A percentile compares a stretch with the other conserved stretches of the same genome.
Evolutionary conservation across 2,797 vertebrate genomes (phyloP).

Genomic region (Siniperca scherzeri): DNA sequence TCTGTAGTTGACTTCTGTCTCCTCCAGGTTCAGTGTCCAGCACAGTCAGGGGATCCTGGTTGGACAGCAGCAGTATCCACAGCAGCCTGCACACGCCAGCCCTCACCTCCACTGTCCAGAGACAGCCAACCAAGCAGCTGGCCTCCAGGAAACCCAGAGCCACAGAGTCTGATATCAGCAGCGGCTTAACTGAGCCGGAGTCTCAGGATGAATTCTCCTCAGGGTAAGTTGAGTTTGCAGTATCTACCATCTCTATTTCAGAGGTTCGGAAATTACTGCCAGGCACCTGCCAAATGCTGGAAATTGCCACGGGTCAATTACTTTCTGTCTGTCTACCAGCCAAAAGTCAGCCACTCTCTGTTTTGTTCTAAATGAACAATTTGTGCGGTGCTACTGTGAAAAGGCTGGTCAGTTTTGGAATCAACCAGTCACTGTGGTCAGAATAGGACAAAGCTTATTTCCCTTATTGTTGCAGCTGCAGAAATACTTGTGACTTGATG

Average conservation of each 20-base stretch:
- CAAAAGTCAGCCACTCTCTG: background rate
- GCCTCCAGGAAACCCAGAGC: slow-evolving; percentile 9
- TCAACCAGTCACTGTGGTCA: background rate
- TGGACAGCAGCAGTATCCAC: slow-evolving; percentile 73
- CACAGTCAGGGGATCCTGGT: slow-evolving; percentile 32
- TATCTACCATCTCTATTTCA: slow-evolving; percentile 11
- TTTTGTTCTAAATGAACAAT: slow-evolving; percentile 15
- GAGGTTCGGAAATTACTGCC: slow-evolving; percentile 4
- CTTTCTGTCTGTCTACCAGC: slow-evolving; percentile 4
- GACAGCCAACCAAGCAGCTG: slow-evolving; percentile 16
- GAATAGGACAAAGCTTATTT: background rate
- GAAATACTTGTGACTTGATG: background rate
- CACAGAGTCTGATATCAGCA: slow-evolving; percentile 23
- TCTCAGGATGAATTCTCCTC: slow-evolving; percentile 79
- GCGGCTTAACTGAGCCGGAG: slow-evolving; percentile 41
- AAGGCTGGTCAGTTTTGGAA: background rate
- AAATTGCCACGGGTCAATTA: background rate
- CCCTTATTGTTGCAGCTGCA: background rate
- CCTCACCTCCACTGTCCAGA: slow-evolving; percentile 85
- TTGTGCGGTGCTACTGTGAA: slow-evolving; percentile 1
- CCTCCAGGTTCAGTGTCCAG: slow-evolving; percentile 54
- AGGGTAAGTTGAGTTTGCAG: slow-evolving; percentile 62
- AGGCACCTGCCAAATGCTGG: slow-evolving; percentile 8
- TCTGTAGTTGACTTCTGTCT: slow-evolving; percentile 4
- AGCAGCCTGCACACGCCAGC: slow-evolving; percentile 80